Evolutionary conservation across 1,140 invertebrate genomes (phyloP), one percentile per base, ranked within the genome.

Genomic region (Phymorhynchus buccinoides): DNA sequence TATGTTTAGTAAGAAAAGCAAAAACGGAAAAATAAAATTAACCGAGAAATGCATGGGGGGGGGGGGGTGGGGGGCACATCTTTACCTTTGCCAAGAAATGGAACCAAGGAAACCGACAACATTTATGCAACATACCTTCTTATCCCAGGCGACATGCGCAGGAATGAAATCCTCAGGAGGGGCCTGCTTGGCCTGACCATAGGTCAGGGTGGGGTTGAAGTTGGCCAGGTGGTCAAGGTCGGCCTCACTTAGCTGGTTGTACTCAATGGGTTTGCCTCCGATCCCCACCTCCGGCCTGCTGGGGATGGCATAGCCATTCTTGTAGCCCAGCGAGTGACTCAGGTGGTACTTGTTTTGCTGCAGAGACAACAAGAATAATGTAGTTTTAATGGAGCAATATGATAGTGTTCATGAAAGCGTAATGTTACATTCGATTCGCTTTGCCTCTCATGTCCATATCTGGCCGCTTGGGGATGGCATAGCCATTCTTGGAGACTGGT

Each of bases 141-240:
- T 96, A 88, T 96, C 96, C 90, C 96, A 96, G 32, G 95, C 94
- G 1, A 95, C 96, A 93, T 95, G 96, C 88, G 96, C 95, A 0
- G 96, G 96, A 12, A 96, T 92, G 89, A 96, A 96, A 52, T 92
- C 91, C 75, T 95, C 95, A 30, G 95, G 95, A 66, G 95, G 92
- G 0, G 95, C 94, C 78, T 95, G 93, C 86, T 94, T 94, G 89
- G 95, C 95, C 84, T 95, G 94, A 1, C 96, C 96, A 89, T 97
- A 97, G 3, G 96, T 97, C 86, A 96, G 90, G 1, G 95, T 95
- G 39, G 96, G 96, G 89, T 96, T 96, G 90, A 95, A 96, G 82
- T 96, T 96, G 86, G 92, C 91, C 42, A 94, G 82, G 73, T 93
- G 91, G 86, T 92, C 92, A 22, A 94, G 88, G 82, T 94, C 93